Conservation (phyloP, 2,888 invertebrate species). For the Sarcophaga subvicina region DNA sequence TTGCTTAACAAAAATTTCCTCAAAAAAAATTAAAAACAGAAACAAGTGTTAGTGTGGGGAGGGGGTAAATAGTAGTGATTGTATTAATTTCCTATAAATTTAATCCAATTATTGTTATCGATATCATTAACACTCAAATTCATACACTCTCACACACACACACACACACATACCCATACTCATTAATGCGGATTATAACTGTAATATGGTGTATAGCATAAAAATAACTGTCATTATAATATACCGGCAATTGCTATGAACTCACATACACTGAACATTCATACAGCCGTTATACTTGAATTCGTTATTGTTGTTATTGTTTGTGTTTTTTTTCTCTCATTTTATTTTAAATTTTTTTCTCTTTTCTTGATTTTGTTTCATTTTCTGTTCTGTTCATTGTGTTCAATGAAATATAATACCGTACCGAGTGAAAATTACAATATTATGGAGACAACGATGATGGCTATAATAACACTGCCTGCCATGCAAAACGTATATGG, state of each 20-base stretch:
- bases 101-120: conserved; percentile 44
- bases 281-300: background rate
- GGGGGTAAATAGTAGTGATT: background rate
- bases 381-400: conserved; percentile 21
- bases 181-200: conserved; percentile 16
- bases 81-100: conserved; percentile 50
- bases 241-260: conserved; percentile 9
- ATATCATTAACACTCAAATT: conserved; percentile 32
- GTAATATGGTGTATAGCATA: conserved; percentile 25
- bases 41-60: background rate
- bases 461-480: conserved; percentile 8
- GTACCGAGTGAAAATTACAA: conserved; percentile 52
- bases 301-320: conserved; percentile 1
- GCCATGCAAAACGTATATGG: background rate
- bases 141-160: conserved; percentile 8
- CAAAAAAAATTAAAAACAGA: background rate
- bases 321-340: conserved; percentile 13
- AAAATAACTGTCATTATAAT: conserved; percentile 52
- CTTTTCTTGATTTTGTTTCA: background rate
- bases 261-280: background rate
- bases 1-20: background rate
- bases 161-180: background rate
- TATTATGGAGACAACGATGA: conserved; percentile 19
- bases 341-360: conserved; percentile 15
- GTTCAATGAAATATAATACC: conserved; percentile 53